Evolutionary conservation across 2,888 invertebrate species (phyloP).

Genomic region (Chydorus sphaericus): DNA sequence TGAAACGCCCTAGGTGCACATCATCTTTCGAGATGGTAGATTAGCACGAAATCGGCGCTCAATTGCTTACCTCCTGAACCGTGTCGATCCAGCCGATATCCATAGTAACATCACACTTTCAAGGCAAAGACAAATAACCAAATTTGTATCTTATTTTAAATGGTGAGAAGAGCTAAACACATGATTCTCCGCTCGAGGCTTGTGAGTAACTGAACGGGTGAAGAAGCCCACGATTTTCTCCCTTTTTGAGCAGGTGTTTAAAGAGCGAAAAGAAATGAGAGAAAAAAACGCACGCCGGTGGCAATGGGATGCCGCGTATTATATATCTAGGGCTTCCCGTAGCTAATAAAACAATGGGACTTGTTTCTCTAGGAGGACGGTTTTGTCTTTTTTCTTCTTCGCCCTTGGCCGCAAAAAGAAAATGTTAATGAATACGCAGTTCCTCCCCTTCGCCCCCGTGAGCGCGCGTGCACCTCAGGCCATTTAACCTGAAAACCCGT

Average conservation of each 20-base stretch:
- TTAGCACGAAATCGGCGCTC: neutral
- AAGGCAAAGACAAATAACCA: neutral
- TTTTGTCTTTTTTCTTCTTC: too few relatives aligned
- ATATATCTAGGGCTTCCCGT: too few relatives aligned
- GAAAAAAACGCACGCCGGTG: neutral
- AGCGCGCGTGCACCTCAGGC: too few relatives aligned
- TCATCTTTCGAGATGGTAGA: neutral
- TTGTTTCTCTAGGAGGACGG: too few relatives aligned
- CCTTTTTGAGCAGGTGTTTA: neutral
- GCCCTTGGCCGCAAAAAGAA: too few relatives aligned
- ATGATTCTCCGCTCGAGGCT: neutral
- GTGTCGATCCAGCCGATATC: conserved; percentile 1
- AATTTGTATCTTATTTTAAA: neutral
- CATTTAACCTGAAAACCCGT: too few relatives aligned
- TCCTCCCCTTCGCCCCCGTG: too few relatives aligned
- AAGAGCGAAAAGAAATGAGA: neutral
- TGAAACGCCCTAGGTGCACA: neutral
- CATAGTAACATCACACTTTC: neutral
- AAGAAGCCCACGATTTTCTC: neutral
- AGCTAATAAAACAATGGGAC: too few relatives aligned
- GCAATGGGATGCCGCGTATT: too few relatives aligned
- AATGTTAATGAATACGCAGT: too few relatives aligned
- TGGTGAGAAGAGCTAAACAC: too few relatives aligned
- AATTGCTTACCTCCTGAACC: neutral
- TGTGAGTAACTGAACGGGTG: conserved; percentile 3